Evolutionary conservation across 2,113 vertebrate species (phyloP).

Genomic region (Ictalurus punctatus): DNA sequence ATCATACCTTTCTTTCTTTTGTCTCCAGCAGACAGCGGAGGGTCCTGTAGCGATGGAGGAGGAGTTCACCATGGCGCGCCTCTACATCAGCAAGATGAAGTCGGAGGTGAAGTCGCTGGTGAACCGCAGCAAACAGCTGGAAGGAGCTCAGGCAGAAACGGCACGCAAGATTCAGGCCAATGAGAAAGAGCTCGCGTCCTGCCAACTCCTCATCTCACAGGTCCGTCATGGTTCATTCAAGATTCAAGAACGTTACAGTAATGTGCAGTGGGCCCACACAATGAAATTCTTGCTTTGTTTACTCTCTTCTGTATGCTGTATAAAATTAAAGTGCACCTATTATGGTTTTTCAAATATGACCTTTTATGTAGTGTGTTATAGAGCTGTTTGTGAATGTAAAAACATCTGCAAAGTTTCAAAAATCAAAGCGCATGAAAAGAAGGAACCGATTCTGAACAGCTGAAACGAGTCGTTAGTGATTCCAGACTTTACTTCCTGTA

Average conservation of each 20-base stretch:
- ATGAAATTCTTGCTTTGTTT: neutral
- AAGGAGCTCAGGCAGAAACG: conserved; percentile 80
- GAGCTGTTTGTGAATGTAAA: no score
- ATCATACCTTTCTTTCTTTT: neutral
- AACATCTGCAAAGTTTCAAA: no score
- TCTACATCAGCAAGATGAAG: conserved; percentile 90
- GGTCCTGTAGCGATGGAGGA: conserved; percentile 85
- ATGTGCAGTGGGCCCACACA: neutral
- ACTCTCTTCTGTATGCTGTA: neutral
- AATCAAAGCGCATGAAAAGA: no score
- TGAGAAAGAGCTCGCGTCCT: conserved; percentile 82
- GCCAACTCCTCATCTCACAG: conserved; percentile 86
- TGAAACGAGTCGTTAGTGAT: no score
- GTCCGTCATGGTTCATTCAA: conserved; percentile 56
- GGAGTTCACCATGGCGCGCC: conserved; percentile 87
- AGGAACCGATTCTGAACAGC: no score
- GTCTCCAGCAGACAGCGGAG: conserved; percentile 75
- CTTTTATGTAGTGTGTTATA: no score
- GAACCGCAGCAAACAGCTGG: conserved; percentile 86
- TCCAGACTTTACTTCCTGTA: no score
- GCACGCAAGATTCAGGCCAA: conserved; percentile 84
- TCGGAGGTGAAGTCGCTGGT: conserved; percentile 87
- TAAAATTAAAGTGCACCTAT: neutral
- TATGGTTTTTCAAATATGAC: no score
- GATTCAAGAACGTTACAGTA: neutral